Conservation (phyloP, 1,140 invertebrate species). For the Drosophila mauritiana region DNA sequence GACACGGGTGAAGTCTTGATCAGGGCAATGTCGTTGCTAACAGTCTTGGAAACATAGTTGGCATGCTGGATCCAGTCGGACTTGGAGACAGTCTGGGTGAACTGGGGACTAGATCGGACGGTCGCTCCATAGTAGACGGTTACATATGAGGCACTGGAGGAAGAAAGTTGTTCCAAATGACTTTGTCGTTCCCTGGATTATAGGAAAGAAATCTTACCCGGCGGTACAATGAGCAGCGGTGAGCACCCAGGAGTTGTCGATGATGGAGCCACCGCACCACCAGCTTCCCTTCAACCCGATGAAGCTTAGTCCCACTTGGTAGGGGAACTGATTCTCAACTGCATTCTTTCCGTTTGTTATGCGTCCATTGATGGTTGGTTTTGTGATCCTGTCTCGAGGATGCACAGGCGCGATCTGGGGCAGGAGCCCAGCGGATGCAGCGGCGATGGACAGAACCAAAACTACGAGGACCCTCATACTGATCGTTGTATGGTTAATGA, state of each 20-base stretch:
- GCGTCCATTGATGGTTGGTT: slow-evolving; percentile 56
- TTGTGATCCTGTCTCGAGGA: slow-evolving; percentile 48
- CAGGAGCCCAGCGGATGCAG: slow-evolving; percentile 61
- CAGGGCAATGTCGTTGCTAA: slow-evolving; percentile 48
- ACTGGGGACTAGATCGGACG: slow-evolving; percentile 40
- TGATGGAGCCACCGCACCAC: slow-evolving; percentile 87
- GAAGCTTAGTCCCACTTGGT: slow-evolving; percentile 85
- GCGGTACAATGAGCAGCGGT: slow-evolving; percentile 87
- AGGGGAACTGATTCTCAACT: slow-evolving; percentile 85
- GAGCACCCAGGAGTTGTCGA: slow-evolving; percentile 85
- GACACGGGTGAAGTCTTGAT: slow-evolving; percentile 30
- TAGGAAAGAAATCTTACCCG: slow-evolving; percentile 25
- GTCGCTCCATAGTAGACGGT: slow-evolving; percentile 48
- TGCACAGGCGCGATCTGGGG: slow-evolving; percentile 49
- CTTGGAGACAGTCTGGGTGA: slow-evolving; percentile 35
- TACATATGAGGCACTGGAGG: slow-evolving; percentile 25
- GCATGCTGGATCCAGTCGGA: slow-evolving; percentile 47
- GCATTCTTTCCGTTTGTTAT: slow-evolving; percentile 73
- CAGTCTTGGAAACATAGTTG: slow-evolving; percentile 21
- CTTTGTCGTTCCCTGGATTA: background rate
- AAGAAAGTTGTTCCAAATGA: background rate
- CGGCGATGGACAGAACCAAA: slow-evolving; percentile 61
- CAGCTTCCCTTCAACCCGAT: slow-evolving; percentile 58
- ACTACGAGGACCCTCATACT: slow-evolving; percentile 70
- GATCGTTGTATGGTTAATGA: slow-evolving; percentile 16